A percentile compares a stretch with the other conserved stretches of the same genome.
These are phyloP conservation scores for Stenchaetothrips biformis DNA, from an alignment of 2,888 invertebrate genomes.

Conservation along the genomic window DNA sequence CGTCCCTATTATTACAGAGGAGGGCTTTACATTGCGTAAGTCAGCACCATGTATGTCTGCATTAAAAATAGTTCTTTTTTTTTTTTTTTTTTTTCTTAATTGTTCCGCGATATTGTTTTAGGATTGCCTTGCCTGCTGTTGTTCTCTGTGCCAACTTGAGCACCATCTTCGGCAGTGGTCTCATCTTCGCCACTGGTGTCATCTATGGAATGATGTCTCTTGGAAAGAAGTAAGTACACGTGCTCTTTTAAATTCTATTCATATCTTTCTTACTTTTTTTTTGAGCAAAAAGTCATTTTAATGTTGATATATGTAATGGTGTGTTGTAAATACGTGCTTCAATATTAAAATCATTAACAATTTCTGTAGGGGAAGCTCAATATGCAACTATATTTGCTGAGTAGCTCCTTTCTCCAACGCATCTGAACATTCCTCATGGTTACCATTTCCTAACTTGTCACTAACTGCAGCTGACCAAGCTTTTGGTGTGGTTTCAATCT, in stretches of 20 bases:
- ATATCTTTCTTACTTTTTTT: too few relatives aligned
- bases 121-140: slow-evolving; percentile 74
- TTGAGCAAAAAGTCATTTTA: too few relatives aligned
- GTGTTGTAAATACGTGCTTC: too few relatives aligned
- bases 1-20: slow-evolving; percentile 89
- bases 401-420: neutral
- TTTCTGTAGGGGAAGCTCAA: too few relatives aligned
- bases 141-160: slow-evolving; percentile 68
- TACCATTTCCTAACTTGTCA: slow-evolving; percentile 27
- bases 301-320: too few relatives aligned
- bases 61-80: slow-evolving; percentile 35
- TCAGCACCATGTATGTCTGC: slow-evolving; percentile 38
- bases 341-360: too few relatives aligned
- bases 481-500: slow-evolving; percentile 30
- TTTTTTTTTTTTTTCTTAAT: neutral
- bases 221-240: slow-evolving; percentile 81
- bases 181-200: slow-evolving; percentile 82
- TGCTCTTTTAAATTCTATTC: too few relatives aligned
- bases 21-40: slow-evolving; percentile 77
- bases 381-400: slow-evolving; percentile 16
- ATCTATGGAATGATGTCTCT: slow-evolving; percentile 92
- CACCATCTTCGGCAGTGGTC: slow-evolving; percentile 80
- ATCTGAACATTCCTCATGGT: neutral
- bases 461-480: neutral
- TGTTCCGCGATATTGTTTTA: slow-evolving; percentile 45